A percentile compares a stretch with the other conserved stretches of the same genome.
Evolutionary conservation across 2,888 invertebrate genomes (phyloP).

Genomic region (Nematopogon swammerdamellus): DNA sequence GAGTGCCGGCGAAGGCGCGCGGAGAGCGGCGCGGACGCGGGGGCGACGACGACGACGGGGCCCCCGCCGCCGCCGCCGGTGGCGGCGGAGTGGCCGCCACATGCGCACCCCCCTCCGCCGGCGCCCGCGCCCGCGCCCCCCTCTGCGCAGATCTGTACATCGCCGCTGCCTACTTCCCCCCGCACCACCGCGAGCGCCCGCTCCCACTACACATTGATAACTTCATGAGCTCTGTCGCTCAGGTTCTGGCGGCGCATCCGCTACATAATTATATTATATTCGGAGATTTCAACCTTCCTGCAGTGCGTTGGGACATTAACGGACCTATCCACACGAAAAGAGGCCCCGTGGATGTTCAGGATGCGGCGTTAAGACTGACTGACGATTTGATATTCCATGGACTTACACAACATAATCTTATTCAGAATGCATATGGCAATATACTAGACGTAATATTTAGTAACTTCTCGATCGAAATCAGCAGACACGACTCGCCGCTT

Average conservation of each 20-base stretch:
- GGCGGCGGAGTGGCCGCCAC: too few relatives aligned
- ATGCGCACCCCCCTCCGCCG: not conserved
- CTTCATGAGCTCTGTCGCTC: not conserved
- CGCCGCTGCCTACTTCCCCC: not conserved
- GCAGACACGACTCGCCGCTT: not conserved
- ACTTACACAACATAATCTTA: not conserved
- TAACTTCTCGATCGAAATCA: not conserved
- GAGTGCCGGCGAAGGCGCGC: not conserved
- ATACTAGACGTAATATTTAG: not conserved
- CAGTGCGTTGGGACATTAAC: not conserved
- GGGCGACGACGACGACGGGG: not conserved
- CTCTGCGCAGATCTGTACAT: not conserved
- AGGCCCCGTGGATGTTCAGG: constrained; percentile 1
- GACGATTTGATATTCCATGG: not conserved
- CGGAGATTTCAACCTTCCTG: constrained; percentile 1
- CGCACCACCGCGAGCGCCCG: not conserved
- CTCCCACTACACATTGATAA: not conserved
- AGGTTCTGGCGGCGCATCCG: not conserved
- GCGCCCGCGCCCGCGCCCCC: not conserved
- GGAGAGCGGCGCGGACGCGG: not conserved
- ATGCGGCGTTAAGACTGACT: not conserved
- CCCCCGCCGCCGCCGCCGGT: not conserved
- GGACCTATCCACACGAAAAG: not conserved
- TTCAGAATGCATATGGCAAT: not conserved
- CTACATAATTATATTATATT: not conserved